Base-by-base conservation (phyloP, 1,140 invertebrate genomes). In the Brachionus koreanus region DNA sequence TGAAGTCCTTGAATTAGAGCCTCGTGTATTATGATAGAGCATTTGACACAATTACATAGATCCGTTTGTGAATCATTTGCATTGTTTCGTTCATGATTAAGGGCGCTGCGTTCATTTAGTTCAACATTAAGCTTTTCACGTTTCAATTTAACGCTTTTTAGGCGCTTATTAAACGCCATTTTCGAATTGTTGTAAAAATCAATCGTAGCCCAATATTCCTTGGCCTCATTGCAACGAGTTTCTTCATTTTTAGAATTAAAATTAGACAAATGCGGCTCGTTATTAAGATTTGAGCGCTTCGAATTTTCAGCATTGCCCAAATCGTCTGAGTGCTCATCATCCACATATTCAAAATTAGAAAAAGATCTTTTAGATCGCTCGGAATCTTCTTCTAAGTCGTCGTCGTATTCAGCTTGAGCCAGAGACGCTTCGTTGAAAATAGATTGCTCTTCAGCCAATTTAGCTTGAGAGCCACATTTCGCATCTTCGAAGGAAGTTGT, bases 131-230 rank as follows among this genome's bases (percentile, higher is more conserved):
- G 25, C 19, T 46, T 43, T 13, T 74, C 69, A 10, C 69, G 7
- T 74, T 74, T 74, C 25, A 25, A 46, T 39, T 46, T 74, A 46
- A 74, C 69, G 46, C 69, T 74, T 49, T 74, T 74, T 1, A 46
- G 13, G 19, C 69, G 37, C 33, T 74, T 74, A n/a, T 46, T 74
- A 49, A 74, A 74, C 2, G 42, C 42, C 6, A 74, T 3, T 49
- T 74, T 74, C 0, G 69, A 74, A 74, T 49, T 74, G n/a, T 74
- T 74, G 43, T 74, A 74, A 46, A 74, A 74, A 25, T 74, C 69
- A 29, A 74, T 74, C 10, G 69, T 74, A 0, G 69, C 69, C 69
- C 69, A 74, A 29, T 74, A 74, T 25, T 74, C 39, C 5, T 74
- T 74, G 19, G 69, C 39, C 7, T 74, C 69, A 46, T 74, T 33